A percentile compares a stretch with the other conserved stretches of the same genome.
phyloP scores from a whole-genome alignment of 2,113 vertebrate genomes.

The Hippocampus abdominalis region DNA sequence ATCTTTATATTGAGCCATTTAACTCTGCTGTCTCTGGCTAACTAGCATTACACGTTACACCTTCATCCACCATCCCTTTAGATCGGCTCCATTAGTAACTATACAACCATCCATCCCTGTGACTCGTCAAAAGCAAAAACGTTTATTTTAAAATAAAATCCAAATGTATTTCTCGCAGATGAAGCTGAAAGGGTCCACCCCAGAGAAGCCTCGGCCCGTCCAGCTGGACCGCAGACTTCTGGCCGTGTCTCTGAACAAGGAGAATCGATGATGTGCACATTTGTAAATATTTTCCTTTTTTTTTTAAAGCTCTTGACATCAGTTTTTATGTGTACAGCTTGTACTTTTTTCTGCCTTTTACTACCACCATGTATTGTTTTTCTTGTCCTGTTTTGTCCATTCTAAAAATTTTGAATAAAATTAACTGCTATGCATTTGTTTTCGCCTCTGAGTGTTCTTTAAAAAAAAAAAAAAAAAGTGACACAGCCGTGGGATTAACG shows the following conservation, averaged over 20 bases:
- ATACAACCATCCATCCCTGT: not conserved
- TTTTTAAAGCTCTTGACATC: conserved; percentile 2
- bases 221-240: conserved; percentile 61
- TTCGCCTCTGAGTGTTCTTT: not conserved
- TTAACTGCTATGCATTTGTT: not conserved
- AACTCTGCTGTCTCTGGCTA: too few relatives aligned
- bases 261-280: conserved; percentile 59
- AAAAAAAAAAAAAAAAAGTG: too few relatives aligned
- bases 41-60: too few relatives aligned
- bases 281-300: not conserved
- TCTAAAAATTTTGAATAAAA: conserved; percentile 64
- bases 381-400: not conserved
- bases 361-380: not conserved
- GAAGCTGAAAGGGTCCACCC: conserved; percentile 69
- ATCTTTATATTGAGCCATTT: not conserved
- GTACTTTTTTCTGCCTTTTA: conserved; percentile 10
- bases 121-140: not conserved
- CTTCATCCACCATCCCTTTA: too few relatives aligned
- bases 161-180: conserved; percentile 36
- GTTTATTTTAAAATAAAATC: not conserved
- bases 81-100: not conserved
- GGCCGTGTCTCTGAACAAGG: conserved; percentile 64
- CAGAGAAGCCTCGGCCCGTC: conserved; percentile 59
- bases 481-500: not conserved
- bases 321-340: conserved; percentile 46